Base-by-base conservation (phyloP, 2,888 invertebrate species). In the Glaucopsyche alexis region DNA sequence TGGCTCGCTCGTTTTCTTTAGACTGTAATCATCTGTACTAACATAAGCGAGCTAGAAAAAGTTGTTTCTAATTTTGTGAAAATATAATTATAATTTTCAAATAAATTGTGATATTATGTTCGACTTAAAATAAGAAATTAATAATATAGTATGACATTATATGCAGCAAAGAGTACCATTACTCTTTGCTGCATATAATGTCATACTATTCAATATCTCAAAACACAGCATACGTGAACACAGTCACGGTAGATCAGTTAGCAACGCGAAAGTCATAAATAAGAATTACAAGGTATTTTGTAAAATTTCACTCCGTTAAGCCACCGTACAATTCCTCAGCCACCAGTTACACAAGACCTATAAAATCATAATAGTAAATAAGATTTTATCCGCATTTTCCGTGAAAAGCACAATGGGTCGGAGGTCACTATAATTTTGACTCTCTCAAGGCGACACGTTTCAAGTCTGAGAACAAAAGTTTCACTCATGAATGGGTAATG, bases 391-490 rank as follows among this genome's bases (percentile, higher is more conserved):
- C 80, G 76, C 71, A 72, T 71, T 75, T 78, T 79, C 76, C 79
- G 77, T 74, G 74, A 77, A 74, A 77, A 76, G 75, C 71, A 77
- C 77, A 75, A 77, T 76, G 76, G 74, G 52, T 72, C 80, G 78
- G 82, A 83, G 88, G 80, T 87, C 89, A 82, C 73, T 76, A 81
- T 84, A 86, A 83, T 85, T 86, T 88, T 84, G 88, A 82, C 83
- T 80, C 81, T 82, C 85, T 82, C 84, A 82, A 84, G 83, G 83
- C 85, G 84, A 83, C 82, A 81, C 82, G 80, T 84, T 87, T 84
- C 80, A 82, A 80, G 82, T 83, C 82, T 85, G 82, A 85, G 86
- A 88, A 90, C 89, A 89, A 90, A 88, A 87, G 84, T 82, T 78
- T 74, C 72, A 76, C 77, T 77, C 76, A 76, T 78, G 71, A 74